Evolutionary conservation across 2,113 vertebrate genomes (phyloP).

Genomic region (Andinoacara biseriatus): DNA sequence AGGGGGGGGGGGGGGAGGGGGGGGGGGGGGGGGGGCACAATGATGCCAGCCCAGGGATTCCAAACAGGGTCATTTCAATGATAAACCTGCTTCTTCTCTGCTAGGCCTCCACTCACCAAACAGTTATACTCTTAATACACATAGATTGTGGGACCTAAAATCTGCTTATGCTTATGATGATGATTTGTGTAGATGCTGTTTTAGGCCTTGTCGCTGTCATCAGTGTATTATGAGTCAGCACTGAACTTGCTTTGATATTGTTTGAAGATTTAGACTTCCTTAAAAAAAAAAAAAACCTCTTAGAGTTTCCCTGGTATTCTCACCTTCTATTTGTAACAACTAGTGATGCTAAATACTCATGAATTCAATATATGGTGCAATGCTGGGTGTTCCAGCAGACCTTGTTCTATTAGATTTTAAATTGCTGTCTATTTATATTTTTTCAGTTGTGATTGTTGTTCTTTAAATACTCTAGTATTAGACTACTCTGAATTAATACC

Average conservation of each 20-base stretch:
- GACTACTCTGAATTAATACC: neutral
- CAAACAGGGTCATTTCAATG: slow-evolving; percentile 62
- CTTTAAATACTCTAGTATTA: neutral
- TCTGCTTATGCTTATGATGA: neutral
- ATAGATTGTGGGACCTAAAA: neutral
- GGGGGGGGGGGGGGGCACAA: too few relatives aligned
- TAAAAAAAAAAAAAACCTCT: neutral
- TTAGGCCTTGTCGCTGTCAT: neutral
- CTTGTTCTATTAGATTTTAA: neutral
- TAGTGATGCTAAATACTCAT: neutral
- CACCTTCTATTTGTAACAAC: neutral
- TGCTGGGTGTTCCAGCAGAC: neutral
- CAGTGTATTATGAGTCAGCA: slow-evolving; percentile 31
- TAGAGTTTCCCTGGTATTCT: slow-evolving; percentile 51
- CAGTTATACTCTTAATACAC: neutral
- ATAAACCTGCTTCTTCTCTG: slow-evolving; percentile 62
- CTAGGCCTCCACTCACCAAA: neutral
- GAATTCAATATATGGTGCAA: neutral
- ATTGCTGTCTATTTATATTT: neutral
- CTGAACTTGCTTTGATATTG: neutral
- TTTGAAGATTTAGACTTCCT: neutral
- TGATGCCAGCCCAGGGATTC: too few relatives aligned
- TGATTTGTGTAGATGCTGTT: neutral
- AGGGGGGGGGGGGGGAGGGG: too few relatives aligned
- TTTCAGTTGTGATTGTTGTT: neutral